These are phyloP conservation scores for Crotalus helleri DNA, from an alignment of 2,113 vertebrate genomes.

Conservation along the genomic window DNA sequence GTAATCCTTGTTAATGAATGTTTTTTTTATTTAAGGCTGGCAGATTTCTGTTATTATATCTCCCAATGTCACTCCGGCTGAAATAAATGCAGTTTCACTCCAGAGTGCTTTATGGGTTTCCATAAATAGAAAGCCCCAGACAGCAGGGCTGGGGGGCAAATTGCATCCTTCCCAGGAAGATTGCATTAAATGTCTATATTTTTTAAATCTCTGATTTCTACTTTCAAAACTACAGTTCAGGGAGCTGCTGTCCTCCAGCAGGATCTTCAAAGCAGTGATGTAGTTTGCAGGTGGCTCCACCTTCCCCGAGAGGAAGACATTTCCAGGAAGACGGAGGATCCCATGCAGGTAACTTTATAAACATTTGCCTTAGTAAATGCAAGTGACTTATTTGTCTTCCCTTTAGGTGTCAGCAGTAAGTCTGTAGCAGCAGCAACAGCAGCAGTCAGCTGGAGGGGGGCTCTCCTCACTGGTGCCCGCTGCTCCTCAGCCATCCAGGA, in stretches of 20 bases:
- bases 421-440: background rate
- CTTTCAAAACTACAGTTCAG: background rate
- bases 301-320: background rate
- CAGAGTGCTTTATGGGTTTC: background rate
- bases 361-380: background rate
- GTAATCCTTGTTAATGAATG: background rate
- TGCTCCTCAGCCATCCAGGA: background rate
- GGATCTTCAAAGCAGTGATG: background rate
- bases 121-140: background rate
- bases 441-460: no score
- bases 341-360: background rate
- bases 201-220: background rate
- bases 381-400: background rate
- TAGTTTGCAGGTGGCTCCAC: background rate
- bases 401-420: background rate
- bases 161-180: background rate
- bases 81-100: background rate
- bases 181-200: background rate
- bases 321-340: conserved; percentile 6
- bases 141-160: background rate
- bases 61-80: background rate
- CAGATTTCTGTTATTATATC: background rate
- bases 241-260: background rate
- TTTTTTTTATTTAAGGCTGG: background rate
- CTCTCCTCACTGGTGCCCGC: no score